Evolutionary conservation across 1,140 invertebrate species (phyloP).

Genomic region (Bilobella aurantiaca): DNA sequence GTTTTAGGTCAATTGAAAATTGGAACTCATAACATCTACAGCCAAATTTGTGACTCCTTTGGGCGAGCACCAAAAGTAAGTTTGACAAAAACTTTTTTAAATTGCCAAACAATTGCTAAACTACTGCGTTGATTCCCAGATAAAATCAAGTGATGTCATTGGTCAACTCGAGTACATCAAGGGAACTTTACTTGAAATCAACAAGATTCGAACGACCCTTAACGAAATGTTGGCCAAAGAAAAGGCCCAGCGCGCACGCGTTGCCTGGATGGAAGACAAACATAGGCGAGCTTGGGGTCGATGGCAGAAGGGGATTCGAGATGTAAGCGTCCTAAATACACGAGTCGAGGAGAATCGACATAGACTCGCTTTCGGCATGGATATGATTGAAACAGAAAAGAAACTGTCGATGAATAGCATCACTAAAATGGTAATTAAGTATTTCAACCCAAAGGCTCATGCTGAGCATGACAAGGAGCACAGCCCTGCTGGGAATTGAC

Average conservation of each 20-base stretch:
- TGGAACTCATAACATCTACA: conserved; percentile 23
- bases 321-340: background rate
- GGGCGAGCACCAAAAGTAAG: background rate
- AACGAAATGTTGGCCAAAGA: background rate
- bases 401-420: too few species aligned
- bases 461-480: too few species aligned
- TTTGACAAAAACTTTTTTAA: background rate
- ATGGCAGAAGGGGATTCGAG: background rate
- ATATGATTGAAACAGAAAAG: too few species aligned
- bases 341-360: too few species aligned
- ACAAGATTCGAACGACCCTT: background rate
- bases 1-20: conserved; percentile 30
- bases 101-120: background rate
- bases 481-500: too few species aligned
- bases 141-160: conserved; percentile 4
- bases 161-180: conserved; percentile 13
- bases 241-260: background rate
- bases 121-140: background rate
- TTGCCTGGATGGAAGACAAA: background rate
- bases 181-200: conserved; percentile 13
- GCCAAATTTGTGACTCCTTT: conserved; percentile 1
- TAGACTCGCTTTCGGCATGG: too few species aligned
- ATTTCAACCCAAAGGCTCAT: too few species aligned
- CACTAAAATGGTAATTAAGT: too few species aligned
- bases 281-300: background rate